Evolutionary conservation across 53 echinoderm and acorn worm genomes (phyloP).

Genomic region (Luidia sarsii): DNA sequence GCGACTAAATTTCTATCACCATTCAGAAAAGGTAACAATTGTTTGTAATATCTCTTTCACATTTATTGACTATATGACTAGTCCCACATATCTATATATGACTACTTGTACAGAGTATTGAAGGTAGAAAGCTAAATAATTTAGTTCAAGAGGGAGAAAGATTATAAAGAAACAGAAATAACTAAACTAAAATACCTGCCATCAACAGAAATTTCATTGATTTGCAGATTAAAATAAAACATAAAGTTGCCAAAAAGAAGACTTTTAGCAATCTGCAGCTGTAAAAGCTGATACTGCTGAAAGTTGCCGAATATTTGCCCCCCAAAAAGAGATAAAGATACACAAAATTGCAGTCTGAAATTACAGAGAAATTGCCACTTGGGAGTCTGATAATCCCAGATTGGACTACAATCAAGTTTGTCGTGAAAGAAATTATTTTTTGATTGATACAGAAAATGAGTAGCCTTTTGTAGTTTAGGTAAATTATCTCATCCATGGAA

Average conservation of each 20-base stretch:
- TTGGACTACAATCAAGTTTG: no score
- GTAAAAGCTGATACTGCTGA: background rate
- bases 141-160: constrained; percentile 25
- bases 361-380: no score
- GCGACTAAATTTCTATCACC: no score
- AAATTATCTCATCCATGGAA: background rate
- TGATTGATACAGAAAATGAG: no score
- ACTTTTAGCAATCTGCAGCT: no score
- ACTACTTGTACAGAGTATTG: constrained; percentile 37
- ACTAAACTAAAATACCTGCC: no score
- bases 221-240: background rate
- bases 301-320: background rate
- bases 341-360: no score
- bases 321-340: background rate
- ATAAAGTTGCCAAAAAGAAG: no score
- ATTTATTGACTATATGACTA: constrained; percentile 44
- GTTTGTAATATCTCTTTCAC: constrained; percentile 12
- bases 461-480: background rate
- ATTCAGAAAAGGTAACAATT: constrained; percentile 8
- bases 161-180: no score
- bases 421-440: no score
- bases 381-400: no score
- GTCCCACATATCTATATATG: constrained; percentile 39
- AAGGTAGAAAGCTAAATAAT: constrained; percentile 53
- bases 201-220: background rate